Evolutionary conservation across 2,113 vertebrate species (phyloP), one percentile per base, ranked within the genome.

Genomic region (Mellivora capensis): DNA sequence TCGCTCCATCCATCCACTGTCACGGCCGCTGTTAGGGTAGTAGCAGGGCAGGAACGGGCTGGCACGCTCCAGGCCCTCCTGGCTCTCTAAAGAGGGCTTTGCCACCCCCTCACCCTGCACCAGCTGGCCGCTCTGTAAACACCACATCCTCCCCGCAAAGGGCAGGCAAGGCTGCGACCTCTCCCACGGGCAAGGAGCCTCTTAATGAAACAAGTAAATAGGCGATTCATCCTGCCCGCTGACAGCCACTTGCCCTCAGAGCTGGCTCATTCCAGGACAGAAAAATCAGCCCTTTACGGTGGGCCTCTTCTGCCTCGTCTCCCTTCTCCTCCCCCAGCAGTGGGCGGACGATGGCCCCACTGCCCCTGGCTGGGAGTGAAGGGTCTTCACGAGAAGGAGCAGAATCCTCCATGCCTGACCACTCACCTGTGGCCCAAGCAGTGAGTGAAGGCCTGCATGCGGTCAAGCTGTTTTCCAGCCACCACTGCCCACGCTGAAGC

Each of bases 161-260:
- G 47, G 90, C 47, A n/a, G 47, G 86, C 54, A 2, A 1, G 87
- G 93, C 84, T 37, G 39, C 2, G 8, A 96, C 87, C 93, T 96
- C 94, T 94, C 87, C 76, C 94, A 42, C 7, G 2, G 61, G 84
- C 76, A 47, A 87, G 85, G 25, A 62, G 67, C 79, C 93, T 76
- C 96, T 74, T 90, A 83, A 94, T 62, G 74, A 94, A 92, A 96
- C 72, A 47, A 94, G 84, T 49, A 83, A 94, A 94, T 10, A 76
- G 54, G 84, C 44, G 0, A 86, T 96, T 79, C 54, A 80, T 88
- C 42, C 80, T 25, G 31, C 80, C 61, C 42, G 69, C 81, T 21
- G 85, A 87, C 82, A 72, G 91, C 42, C 57, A 7, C 87, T 91
- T 9, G 25, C 47, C 31, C 47, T 80, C 6, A 0, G 81, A 87